Percentiles rank a stretch among this genome's conserved stretches.
Evolutionary conservation across 2,113 vertebrate genomes (phyloP).

Genomic region (Macquaria ambigua): DNA sequence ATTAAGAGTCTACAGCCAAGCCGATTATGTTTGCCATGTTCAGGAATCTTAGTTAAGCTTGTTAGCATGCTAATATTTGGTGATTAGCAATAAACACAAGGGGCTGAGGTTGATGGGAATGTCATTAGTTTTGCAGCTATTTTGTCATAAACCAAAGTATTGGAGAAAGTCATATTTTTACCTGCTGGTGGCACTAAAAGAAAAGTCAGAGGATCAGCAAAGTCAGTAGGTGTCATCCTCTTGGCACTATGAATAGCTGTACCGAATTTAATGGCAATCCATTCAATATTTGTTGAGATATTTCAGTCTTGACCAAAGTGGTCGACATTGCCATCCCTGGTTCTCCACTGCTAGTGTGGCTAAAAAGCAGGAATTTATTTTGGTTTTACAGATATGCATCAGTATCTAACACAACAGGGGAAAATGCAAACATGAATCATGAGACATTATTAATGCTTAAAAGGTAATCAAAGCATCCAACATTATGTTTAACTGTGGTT

Average conservation of each 20-base stretch:
- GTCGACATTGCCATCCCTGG: too few species aligned
- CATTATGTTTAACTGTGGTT: background rate
- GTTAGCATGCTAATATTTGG: background rate
- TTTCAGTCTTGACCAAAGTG: background rate
- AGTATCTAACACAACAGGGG: background rate
- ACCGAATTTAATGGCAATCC: background rate
- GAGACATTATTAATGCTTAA: conserved; percentile 1
- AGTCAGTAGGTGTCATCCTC: background rate
- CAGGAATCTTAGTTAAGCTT: background rate
- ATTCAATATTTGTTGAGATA: background rate
- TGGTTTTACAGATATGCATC: background rate
- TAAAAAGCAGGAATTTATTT: background rate
- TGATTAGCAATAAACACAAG: background rate
- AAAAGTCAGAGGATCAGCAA: background rate
- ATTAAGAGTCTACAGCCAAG: background rate
- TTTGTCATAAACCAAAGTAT: background rate
- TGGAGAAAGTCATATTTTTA: background rate
- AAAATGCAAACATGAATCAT: background rate
- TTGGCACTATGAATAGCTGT: background rate
- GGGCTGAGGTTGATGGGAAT: background rate
- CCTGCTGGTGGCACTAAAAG: background rate
- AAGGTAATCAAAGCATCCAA: conserved; percentile 11
- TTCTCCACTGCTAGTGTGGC: background rate
- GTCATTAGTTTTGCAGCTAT: background rate
- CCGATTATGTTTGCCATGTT: background rate